phyloP scores from a whole-genome alignment of 2,888 invertebrate species.

The Hemicrepidius hirtus region DNA sequence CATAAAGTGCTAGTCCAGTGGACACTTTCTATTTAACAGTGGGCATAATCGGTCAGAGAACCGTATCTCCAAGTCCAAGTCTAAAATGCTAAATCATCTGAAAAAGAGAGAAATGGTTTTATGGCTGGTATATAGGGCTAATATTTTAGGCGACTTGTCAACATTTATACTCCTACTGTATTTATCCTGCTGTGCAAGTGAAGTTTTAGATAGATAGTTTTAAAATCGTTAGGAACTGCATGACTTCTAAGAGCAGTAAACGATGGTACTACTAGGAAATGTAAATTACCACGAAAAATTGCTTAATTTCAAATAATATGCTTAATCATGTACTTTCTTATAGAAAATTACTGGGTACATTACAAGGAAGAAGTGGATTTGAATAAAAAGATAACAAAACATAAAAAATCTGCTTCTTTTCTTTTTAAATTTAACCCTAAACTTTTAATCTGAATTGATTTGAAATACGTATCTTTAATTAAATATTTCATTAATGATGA shows the following conservation, averaged over 20 bases:
- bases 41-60: slow-evolving; percentile 37
- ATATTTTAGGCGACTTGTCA: slow-evolving; percentile 53
- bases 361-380: slow-evolving; percentile 18
- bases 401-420: no score
- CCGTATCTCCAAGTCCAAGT: slow-evolving; percentile 29
- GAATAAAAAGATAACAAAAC: no score
- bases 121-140: slow-evolving; percentile 34
- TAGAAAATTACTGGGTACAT: neutral
- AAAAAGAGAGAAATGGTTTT: slow-evolving; percentile 49
- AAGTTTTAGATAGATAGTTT: neutral
- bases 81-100: slow-evolving; percentile 34
- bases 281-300: slow-evolving; percentile 51
- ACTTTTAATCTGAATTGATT: no score
- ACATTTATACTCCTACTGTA: slow-evolving; percentile 57
- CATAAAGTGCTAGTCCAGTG: slow-evolving; percentile 30
- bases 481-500: no score
- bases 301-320: slow-evolving; percentile 40
- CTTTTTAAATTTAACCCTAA: no score
- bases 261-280: slow-evolving; percentile 44
- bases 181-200: slow-evolving; percentile 53
- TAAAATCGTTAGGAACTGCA: neutral
- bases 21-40: slow-evolving; percentile 41
- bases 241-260: slow-evolving; percentile 3
- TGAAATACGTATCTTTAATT: no score
- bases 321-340: slow-evolving; percentile 22